Conservation (phyloP, 2,888 invertebrate genomes). For the Theretra japonica region DNA sequence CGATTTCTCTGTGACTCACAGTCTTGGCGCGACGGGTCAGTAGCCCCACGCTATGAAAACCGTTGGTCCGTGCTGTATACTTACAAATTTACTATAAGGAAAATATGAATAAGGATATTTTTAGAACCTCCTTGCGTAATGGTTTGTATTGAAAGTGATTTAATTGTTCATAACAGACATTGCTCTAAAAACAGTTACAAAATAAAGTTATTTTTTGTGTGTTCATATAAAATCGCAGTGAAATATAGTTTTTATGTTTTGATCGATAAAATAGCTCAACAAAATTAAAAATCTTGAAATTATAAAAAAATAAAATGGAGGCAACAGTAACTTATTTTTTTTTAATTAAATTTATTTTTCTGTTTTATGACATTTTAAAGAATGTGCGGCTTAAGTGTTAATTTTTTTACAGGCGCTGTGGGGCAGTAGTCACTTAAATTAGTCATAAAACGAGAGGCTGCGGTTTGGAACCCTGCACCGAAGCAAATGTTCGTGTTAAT, state of each 20-base stretch:
- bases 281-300: too few species aligned
- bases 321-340: too few species aligned
- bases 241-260: not conserved
- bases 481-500: too few species aligned
- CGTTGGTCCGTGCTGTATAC: not conserved
- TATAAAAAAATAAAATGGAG: too few species aligned
- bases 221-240: not conserved
- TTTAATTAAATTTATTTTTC: too few species aligned
- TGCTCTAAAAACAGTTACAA: too few species aligned
- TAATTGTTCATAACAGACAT: not conserved
- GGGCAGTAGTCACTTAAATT: too few species aligned
- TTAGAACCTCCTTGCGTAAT: not conserved
- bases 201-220: not conserved
- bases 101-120: not conserved
- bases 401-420: too few species aligned
- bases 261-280: not conserved
- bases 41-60: not conserved
- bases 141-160: not conserved
- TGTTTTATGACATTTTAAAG: too few species aligned
- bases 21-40: slow-evolving; percentile 8
- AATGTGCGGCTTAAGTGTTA: too few species aligned
- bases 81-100: slow-evolving; percentile 18
- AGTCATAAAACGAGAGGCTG: too few species aligned
- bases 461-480: too few species aligned
- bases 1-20: slow-evolving; percentile 17